These are phyloP conservation scores for Ypsolopha scabrella DNA, from an alignment of 2,888 invertebrate species.

Conservation along the genomic window DNA sequence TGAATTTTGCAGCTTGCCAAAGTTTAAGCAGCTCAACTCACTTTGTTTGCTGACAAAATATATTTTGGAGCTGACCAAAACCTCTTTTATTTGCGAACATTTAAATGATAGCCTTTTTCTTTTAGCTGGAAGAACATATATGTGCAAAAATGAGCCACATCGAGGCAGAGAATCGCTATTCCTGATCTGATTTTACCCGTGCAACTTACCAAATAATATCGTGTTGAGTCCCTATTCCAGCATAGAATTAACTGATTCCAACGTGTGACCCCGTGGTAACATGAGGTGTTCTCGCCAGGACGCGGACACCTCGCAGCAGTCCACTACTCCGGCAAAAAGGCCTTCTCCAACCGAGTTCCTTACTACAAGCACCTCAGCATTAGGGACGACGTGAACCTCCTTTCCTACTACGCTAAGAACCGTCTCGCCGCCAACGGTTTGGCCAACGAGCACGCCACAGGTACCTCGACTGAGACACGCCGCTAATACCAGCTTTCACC, in stretches of 20 bases:
- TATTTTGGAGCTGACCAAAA: no score
- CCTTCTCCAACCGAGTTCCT: slow-evolving; percentile 80
- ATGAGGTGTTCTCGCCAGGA: slow-evolving; percentile 72
- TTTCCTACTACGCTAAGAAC: slow-evolving; percentile 89
- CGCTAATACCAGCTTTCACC: slow-evolving; percentile 48
- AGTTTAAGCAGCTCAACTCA: no score
- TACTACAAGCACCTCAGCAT: slow-evolving; percentile 81
- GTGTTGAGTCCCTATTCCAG: slow-evolving; percentile 15
- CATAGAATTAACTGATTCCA: slow-evolving; percentile 39
- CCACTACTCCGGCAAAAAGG: slow-evolving; percentile 85
- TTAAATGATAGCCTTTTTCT: no score
- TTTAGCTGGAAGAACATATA: no score
- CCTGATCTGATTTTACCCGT: not conserved
- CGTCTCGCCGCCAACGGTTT: slow-evolving; percentile 74
- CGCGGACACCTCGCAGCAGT: slow-evolving; percentile 87
- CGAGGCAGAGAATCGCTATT: no score
- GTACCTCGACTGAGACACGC: slow-evolving; percentile 46
- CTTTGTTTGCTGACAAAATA: no score
- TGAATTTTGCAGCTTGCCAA: no score
- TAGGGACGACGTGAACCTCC: slow-evolving; percentile 86
- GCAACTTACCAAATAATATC: not conserved
- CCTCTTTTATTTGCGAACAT: no score
- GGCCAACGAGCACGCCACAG: slow-evolving; percentile 61
- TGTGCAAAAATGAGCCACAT: no score
- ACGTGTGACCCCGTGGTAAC: slow-evolving; percentile 52